Evolutionary conservation across 2,888 invertebrate genomes (phyloP), one percentile per base, ranked within the genome.

Genomic region (Lobophora halterata): DNA sequence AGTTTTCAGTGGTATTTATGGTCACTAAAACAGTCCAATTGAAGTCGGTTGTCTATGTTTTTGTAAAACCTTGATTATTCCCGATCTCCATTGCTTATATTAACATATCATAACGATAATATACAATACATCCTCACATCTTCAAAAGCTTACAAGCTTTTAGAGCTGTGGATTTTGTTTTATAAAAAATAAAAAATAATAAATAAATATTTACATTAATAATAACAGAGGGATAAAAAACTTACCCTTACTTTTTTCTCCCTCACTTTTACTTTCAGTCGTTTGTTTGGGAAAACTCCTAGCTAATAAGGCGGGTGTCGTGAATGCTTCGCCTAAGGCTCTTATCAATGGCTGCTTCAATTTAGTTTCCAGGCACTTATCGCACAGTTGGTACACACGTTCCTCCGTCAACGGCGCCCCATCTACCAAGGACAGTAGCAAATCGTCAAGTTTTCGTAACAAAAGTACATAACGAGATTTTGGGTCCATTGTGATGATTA

Each of bases 291-390:
- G 82, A 73, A 87, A 97, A 94, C 88, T 95, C 58, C 91, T 88
- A 27, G 93, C 91, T 31, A 97, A 77, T 44, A 92, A 72, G 2
- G 73, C 59, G 0, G 88, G 88, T 38, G 89, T 89, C 45, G 90
- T 89, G 75, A 94, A 97, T 1, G 96, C 93, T 70, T 93, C 92
- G 1, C 94, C 93, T 16, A 97, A 75, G 6, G 93, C 93, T 36
- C 93, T 89, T 46, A 94, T 93, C 24, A 97, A 79, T 5, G 91
- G 90, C 25, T 93, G 91, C 63, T 93, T 94, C 36, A 90, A 89
- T 49, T 92, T 89, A 21, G 89, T 90, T 45, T 90, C 81, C 61
- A 92, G 89, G 67, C 96, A 96, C 56, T 90, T 91, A 49, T 92
- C 91, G 55, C 97, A 92, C 42, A 97, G 89, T 52, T 92, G 90